Evolutionary conservation across 2,113 vertebrate species (phyloP).

Genomic region (Solea senegalensis): DNA sequence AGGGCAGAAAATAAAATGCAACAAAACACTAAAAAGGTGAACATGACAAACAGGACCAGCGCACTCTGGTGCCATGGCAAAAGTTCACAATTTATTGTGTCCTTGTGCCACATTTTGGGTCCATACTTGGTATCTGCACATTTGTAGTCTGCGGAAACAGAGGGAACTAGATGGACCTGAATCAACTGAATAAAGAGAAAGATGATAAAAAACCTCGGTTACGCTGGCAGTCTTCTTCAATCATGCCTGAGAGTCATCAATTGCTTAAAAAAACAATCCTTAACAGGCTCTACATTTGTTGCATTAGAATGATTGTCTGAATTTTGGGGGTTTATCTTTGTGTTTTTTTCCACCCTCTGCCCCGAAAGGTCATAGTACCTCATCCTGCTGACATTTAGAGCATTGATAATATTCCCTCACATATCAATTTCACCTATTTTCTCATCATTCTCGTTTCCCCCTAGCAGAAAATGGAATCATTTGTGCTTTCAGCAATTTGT

Average conservation of each 20-base stretch:
- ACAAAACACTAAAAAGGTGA: neutral
- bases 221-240: constrained; percentile 15
- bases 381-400: constrained; percentile 81
- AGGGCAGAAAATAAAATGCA: neutral
- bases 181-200: constrained; percentile 12
- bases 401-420: constrained; percentile 85
- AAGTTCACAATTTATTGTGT: neutral
- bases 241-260: constrained; percentile 27
- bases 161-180: neutral
- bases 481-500: constrained; percentile 87
- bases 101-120: neutral
- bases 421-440: constrained; percentile 88
- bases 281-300: constrained; percentile 57
- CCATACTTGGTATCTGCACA: neutral
- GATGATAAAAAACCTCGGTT: neutral
- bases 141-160: no score
- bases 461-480: constrained; percentile 86
- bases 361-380: constrained; percentile 77
- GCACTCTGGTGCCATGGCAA: neutral
- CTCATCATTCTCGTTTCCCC: constrained; percentile 84
- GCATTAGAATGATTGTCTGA: constrained; percentile 70
- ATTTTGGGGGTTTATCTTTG: constrained; percentile 70
- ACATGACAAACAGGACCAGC: neutral
- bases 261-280: constrained; percentile 44
- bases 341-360: constrained; percentile 58